Evolutionary conservation across 30 jellyfish, hydroid and myxozoan species (phyloP).

Genomic region (Turritopsis rubra): DNA sequence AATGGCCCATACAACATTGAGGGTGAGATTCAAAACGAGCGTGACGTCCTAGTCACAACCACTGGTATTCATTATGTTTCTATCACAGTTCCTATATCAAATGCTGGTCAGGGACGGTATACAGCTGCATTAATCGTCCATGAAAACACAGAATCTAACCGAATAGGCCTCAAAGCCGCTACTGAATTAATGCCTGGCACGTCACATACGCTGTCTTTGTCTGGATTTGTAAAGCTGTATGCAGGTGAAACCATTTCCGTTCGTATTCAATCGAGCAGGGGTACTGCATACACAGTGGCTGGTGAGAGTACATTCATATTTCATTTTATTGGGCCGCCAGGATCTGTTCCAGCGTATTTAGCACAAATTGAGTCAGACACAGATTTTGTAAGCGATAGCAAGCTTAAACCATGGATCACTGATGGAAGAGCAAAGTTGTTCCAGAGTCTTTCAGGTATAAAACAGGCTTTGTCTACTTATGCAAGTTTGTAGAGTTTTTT

Average conservation of each 20-base stretch:
- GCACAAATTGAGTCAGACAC: conserved; percentile 43
- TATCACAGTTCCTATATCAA: conserved; percentile 43
- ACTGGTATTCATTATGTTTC: conserved; percentile 69
- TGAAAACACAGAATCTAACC: conserved; percentile 37
- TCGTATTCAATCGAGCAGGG: conserved; percentile 40
- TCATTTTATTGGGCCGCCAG: conserved; percentile 76
- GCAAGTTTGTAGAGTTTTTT: no score
- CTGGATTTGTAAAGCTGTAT: conserved; percentile 65
- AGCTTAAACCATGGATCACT: conserved; percentile 48
- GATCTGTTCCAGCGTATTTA: conserved; percentile 76
- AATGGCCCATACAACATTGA: conserved; percentile 77
- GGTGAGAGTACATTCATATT: conserved; percentile 48
- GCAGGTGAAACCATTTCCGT: conserved; percentile 76
- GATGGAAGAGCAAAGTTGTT: conserved; percentile 55
- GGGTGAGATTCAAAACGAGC: conserved; percentile 25
- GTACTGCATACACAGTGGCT: conserved; percentile 41
- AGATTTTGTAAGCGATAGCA: conserved; percentile 22
- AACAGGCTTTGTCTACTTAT: neutral
- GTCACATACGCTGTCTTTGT: conserved; percentile 47
- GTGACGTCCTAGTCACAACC: conserved; percentile 53
- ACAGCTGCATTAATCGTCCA: conserved; percentile 47
- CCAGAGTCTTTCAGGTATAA: conserved; percentile 74
- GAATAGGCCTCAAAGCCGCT: conserved; percentile 34
- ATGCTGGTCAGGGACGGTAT: conserved; percentile 45
- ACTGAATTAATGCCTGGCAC: conserved; percentile 41